Evolutionary conservation across 2,113 vertebrate genomes (phyloP).

Genomic region (Salvelinus fontinalis): DNA sequence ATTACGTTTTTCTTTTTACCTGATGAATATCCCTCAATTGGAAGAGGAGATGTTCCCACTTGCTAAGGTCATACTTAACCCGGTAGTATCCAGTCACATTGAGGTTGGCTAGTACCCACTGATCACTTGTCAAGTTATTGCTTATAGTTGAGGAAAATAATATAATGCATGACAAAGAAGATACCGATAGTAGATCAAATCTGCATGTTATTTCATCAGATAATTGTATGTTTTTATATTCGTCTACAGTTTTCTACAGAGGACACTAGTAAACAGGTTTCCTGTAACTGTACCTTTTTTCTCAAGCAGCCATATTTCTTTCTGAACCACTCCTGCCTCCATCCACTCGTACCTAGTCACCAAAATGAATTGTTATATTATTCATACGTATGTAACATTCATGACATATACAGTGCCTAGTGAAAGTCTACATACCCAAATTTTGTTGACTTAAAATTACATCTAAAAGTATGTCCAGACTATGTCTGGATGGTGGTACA

Average conservation of each 20-base stretch:
- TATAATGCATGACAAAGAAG: background rate
- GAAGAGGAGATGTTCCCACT: constrained; percentile 78
- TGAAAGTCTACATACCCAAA: too few relatives aligned
- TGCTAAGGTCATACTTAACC: constrained; percentile 85
- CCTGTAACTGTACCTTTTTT: constrained; percentile 47
- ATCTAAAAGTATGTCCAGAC: too few relatives aligned
- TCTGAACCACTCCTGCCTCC: constrained; percentile 29
- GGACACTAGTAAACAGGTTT: background rate
- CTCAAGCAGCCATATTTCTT: constrained; percentile 49
- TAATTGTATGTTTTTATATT: background rate
- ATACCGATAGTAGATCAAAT: background rate
- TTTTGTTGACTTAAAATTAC: too few relatives aligned
- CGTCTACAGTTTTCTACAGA: background rate
- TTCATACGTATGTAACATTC: too few relatives aligned
- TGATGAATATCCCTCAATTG: constrained; percentile 47
- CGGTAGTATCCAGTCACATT: constrained; percentile 84
- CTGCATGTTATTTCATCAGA: too few relatives aligned
- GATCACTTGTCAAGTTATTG: background rate
- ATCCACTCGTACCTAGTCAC: constrained; percentile 63
- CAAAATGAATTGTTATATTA: background rate
- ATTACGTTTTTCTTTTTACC: constrained; percentile 58
- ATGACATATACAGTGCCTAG: too few relatives aligned
- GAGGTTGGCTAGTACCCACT: constrained; percentile 86
- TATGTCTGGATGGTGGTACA: constrained; percentile 33
- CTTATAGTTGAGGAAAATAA: constrained; percentile 38